Base-by-base conservation (phyloP, 1,140 invertebrate genomes). In the Lepidurus packardi region DNA sequence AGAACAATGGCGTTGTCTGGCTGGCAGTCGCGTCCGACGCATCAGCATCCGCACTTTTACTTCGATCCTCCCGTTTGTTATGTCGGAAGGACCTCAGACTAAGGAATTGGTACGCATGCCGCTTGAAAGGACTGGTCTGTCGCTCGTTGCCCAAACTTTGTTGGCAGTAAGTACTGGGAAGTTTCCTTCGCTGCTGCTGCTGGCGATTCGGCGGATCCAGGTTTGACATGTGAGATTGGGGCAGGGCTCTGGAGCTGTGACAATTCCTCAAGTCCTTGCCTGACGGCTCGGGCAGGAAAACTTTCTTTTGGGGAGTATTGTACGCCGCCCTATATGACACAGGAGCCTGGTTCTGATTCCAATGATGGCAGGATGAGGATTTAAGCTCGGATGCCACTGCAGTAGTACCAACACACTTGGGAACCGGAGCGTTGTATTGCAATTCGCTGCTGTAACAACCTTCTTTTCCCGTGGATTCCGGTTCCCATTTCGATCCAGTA, bases 51-150 rank as follows among this genome's bases (percentile, higher is more conserved):
- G 16, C 43, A 42, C 0, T 53, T 44, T 16, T 13, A 11, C 5
- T 53, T 47, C 47, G 77, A 41, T 74, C 42, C 42, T 45, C 8
- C 13, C 43, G 73, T 73, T 44, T 42, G 34, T 25, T 65, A 16
- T 13, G 11, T 0, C 42, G 43, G 78, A 74, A 74, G 8, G 78
- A 75, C 13, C 78, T 73, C 73, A 78, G 43, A 25, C 78, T 78
- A 24, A 78, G 78, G 24, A 78, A 78, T 34, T 78, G 78, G n/a
- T 43, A 47, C 3, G 75, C 75, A 44, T 77, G 75, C 1, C 78
- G 73, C 41, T 45, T 43, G 73, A 78, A 78, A 16, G 78, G 73
- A 34, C 42, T 78, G 16, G 53, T 16, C 53, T 65, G 9, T 7
- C 53, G 34, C 34, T 34, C 9, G 53, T 16, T 5, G 53, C 13